phyloP scores from a whole-genome alignment of 2,113 vertebrate genomes.

The Anas platyrhynchos region DNA sequence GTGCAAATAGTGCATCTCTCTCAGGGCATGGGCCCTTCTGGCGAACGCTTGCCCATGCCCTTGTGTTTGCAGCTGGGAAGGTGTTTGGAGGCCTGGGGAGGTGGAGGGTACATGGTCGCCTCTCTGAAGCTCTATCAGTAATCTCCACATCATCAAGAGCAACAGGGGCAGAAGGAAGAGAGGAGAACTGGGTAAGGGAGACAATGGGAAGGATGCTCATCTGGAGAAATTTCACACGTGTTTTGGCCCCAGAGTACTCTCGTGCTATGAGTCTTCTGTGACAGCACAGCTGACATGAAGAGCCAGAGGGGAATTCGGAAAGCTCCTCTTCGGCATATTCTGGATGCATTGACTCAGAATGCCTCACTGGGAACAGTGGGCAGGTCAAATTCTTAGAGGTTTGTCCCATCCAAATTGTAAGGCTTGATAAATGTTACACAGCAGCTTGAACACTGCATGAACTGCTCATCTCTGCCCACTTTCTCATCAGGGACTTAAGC shows the following conservation, averaged over 20 bases:
- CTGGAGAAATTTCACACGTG: neutral
- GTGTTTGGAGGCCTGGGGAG: neutral
- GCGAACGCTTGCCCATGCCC: fast-evolving
- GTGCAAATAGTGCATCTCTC: slow-evolving; percentile 15
- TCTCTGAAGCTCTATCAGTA: neutral
- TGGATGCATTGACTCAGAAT: neutral
- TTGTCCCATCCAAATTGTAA: neutral
- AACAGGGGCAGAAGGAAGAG: neutral
- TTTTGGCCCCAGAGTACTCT: neutral
- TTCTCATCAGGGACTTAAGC: neutral
- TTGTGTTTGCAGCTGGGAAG: neutral
- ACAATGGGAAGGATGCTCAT: neutral
- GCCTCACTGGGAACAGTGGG: neutral
- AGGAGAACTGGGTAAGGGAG: neutral
- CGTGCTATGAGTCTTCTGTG: neutral
- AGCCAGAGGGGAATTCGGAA: neutral
- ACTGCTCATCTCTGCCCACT: neutral
- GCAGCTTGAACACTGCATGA: neutral
- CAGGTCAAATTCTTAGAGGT: neutral
- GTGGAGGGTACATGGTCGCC: neutral
- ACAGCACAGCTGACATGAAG: neutral
- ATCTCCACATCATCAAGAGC: neutral
- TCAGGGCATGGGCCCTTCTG: neutral
- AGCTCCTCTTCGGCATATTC: neutral
- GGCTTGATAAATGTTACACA: neutral